phyloP scores from a whole-genome alignment of 2,113 vertebrate genomes.

The Lichenostomus cassidix region DNA sequence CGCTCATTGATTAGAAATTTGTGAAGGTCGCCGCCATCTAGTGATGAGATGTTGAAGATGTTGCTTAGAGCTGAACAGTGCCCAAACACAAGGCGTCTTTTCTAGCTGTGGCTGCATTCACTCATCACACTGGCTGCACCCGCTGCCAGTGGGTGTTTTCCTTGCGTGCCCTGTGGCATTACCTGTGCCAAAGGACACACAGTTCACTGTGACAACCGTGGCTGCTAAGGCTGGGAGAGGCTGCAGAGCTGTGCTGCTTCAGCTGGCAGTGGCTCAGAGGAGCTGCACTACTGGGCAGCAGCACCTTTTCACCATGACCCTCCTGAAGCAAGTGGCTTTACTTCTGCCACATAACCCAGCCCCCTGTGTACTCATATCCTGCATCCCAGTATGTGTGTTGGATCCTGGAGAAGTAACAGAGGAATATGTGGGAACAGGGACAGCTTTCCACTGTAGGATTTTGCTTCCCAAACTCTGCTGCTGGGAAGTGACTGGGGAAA shows the following conservation, averaged over 20 bases:
- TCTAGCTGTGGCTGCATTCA: neutral
- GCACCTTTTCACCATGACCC: neutral
- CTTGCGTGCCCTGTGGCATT: neutral
- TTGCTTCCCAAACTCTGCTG: neutral
- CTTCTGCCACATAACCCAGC: neutral
- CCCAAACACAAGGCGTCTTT: neutral
- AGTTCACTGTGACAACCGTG: neutral
- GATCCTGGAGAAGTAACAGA: neutral
- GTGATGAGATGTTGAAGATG: conserved; percentile 70
- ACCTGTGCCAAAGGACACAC: neutral
- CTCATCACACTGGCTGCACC: neutral
- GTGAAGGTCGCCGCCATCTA: conserved; percentile 75
- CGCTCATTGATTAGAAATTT: conserved; percentile 3
- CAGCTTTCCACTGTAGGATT: neutral
- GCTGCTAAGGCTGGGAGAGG: rapidly evolving
- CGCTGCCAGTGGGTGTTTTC: neutral
- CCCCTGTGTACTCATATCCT: neutral
- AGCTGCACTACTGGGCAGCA: neutral
- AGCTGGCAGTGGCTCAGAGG: neutral
- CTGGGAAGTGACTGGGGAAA: neutral
- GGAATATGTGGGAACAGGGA: neutral
- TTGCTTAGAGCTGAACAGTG: neutral
- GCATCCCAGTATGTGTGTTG: neutral
- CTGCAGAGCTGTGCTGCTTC: neutral
- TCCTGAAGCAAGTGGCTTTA: neutral